Base-by-base conservation (phyloP, 2,113 vertebrate genomes). In the Pseudonaja textilis region DNA sequence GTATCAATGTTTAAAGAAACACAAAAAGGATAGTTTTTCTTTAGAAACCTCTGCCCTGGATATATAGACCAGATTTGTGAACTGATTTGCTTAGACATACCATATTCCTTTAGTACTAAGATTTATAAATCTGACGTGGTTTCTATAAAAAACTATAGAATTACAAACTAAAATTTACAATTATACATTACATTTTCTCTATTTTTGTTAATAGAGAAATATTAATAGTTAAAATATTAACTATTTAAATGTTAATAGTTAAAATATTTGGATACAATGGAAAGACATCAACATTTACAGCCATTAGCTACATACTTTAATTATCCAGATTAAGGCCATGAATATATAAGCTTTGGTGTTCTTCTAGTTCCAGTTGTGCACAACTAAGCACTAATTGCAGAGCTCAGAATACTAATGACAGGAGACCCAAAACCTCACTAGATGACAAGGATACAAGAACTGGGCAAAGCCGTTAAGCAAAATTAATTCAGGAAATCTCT, bases 21-120 rank as follows among this genome's bases (percentile, higher is more conserved):
- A n/a, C 25, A 85, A 94, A 89, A 93, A 95, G 61, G 55, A 0
- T 86, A 25, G 89, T 4, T 29, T 5, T 74, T 56, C 5, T 88
- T 74, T 54, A 69, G 52, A 55, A 91, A 91, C 29, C 89, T 90
- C 11, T 25, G n/a, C 11, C 3, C 52, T 10, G 0, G 45, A 92
- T 85, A 34, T 42, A 91, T 22, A 90, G 25, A 45, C 93, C 94
- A 94, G 90, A 87, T 74, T 45, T 10, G 8, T 42, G 14, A 59
- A 26, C 69, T 92, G 61, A 16, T 18, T 74, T 88, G 86, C 93
- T 92, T 12, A 96, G 34, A 69, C 1, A 26, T 7, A 14, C 14
- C 26, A 87, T 54, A 93, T 2, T 92, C 57, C 57, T 93, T 85
- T 94, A n/a, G 59, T 47, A 96, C 92, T n/a, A 88, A 74, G 29